Evolutionary conservation across 2,888 invertebrate species (phyloP).

Genomic region (Leucania comma): DNA sequence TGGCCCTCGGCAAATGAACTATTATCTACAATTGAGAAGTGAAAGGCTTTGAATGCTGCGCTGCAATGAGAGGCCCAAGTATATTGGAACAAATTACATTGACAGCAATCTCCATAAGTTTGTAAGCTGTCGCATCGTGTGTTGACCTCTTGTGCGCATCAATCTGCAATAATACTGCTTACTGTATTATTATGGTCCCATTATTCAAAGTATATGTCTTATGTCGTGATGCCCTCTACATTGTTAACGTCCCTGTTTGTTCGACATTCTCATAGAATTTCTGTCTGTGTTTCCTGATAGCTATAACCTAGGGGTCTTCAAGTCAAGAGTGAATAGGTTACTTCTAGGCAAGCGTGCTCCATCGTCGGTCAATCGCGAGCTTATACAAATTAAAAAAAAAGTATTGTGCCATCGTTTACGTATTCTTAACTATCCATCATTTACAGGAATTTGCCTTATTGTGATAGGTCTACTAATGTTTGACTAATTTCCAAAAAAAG

Average conservation of each 20-base stretch:
- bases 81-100: constrained; percentile 6
- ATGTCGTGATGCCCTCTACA: not conserved
- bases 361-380: too few relatives aligned
- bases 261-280: not conserved
- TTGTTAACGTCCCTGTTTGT: not conserved
- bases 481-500: too few relatives aligned
- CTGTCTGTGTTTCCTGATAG: too few relatives aligned
- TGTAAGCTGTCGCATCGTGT: not conserved
- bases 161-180: not conserved
- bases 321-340: too few relatives aligned
- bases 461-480: too few relatives aligned
- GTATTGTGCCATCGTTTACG: not conserved
- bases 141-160: constrained; percentile 1
- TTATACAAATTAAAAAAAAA: too few relatives aligned
- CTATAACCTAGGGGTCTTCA: too few relatives aligned
- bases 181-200: not conserved
- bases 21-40: not conserved
- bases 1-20: not conserved
- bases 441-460: too few relatives aligned
- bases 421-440: not conserved
- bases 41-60: not conserved
- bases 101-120: not conserved
- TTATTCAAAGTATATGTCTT: not conserved
- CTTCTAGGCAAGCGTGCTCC: too few relatives aligned
- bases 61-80: not conserved